Evolutionary conservation across 2,113 vertebrate genomes (phyloP).

Genomic region (Lepidothrix coronata): DNA sequence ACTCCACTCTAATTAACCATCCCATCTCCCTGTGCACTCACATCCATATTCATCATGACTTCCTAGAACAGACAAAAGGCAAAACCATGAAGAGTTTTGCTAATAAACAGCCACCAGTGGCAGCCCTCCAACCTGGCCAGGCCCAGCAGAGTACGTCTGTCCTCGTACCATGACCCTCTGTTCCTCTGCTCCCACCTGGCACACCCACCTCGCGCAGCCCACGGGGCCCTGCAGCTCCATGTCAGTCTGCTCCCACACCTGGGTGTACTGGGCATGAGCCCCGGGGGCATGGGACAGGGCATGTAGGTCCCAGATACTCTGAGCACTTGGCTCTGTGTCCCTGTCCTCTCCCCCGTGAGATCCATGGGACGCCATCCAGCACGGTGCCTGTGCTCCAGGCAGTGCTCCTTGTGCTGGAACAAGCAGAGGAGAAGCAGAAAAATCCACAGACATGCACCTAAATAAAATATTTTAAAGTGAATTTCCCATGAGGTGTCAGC

Average conservation of each 20-base stretch:
- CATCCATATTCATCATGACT: background rate
- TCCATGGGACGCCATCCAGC: rapidly evolving
- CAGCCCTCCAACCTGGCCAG: background rate
- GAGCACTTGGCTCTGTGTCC: rapidly evolving
- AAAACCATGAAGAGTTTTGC: background rate
- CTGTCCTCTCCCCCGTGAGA: background rate
- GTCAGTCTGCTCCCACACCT: background rate
- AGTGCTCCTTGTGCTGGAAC: background rate
- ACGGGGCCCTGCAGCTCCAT: rapidly evolving
- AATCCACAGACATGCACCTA: background rate
- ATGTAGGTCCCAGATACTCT: background rate
- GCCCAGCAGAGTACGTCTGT: background rate
- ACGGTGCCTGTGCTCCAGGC: background rate
- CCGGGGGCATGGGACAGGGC: background rate
- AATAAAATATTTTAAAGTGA: background rate
- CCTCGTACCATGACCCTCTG: background rate
- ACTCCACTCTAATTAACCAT: background rate
- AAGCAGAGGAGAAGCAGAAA: background rate
- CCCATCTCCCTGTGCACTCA: background rate
- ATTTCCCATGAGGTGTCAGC: background rate
- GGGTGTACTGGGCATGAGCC: background rate
- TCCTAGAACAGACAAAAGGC: background rate
- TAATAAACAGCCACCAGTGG: background rate
- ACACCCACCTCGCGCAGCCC: rapidly evolving
- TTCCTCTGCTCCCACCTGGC: background rate